Conservation (phyloP, 2,888 invertebrate species). For the Drosophila borealis region DNA sequence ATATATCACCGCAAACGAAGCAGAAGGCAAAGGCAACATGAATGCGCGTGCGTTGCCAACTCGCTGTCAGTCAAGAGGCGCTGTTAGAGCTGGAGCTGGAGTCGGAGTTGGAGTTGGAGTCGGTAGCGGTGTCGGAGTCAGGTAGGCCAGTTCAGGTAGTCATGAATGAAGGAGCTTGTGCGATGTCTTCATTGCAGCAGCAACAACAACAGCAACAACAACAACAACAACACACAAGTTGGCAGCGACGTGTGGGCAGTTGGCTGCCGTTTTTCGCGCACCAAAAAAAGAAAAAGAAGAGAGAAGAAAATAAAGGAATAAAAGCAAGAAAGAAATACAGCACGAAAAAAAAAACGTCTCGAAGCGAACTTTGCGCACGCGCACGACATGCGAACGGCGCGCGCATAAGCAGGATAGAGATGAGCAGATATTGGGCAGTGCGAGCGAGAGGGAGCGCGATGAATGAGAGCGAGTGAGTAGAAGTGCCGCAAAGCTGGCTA, state of each 20-base stretch:
- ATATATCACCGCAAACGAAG: background rate
- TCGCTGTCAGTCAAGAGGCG: constrained; percentile 14
- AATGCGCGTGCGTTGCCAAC: constrained; percentile 34
- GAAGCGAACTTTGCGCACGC: constrained; percentile 65
- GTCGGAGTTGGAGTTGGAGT: constrained; percentile 1
- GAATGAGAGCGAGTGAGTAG: background rate
- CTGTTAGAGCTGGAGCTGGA: constrained; percentile 3
- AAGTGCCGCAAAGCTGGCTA: constrained; percentile 19
- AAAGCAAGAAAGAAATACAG: background rate
- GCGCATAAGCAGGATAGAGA: constrained; percentile 35
- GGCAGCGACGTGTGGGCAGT: constrained; percentile 67
- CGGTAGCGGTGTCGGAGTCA: constrained; percentile 29
- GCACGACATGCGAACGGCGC: constrained; percentile 67
- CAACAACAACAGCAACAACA: constrained; percentile 22
- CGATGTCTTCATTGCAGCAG: constrained; percentile 60
- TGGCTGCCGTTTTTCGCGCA: constrained; percentile 71
- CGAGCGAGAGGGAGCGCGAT: background rate
- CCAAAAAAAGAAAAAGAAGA: constrained; percentile 29
- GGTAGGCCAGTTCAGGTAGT: constrained; percentile 42
- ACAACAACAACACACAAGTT: constrained; percentile 13
- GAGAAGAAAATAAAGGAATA: constrained; percentile 5
- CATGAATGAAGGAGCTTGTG: constrained; percentile 62
- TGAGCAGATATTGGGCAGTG: background rate
- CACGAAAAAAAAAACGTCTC: constrained; percentile 12
- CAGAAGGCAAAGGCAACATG: constrained; percentile 11